phyloP scores from a whole-genome alignment of 2,888 invertebrate species.

The Drosophila mayaguana region DNA sequence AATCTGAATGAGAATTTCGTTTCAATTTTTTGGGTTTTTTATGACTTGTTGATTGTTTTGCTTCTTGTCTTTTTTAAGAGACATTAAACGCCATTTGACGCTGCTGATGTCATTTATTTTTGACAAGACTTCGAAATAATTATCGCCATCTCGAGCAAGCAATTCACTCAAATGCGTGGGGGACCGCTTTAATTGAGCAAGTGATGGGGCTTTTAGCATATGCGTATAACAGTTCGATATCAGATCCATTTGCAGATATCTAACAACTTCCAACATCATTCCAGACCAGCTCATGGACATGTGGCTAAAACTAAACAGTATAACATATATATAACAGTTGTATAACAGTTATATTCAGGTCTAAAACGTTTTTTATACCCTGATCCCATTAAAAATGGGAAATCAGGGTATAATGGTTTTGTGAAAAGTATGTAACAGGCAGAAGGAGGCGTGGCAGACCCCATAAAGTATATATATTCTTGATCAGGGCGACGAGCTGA shows the following conservation, averaged over 20 bases:
- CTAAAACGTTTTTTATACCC: too few relatives aligned
- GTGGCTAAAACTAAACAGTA: too few relatives aligned
- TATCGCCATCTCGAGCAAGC: background rate
- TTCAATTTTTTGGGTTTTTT: conserved; percentile 5
- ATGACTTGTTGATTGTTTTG: conserved; percentile 28
- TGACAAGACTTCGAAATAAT: background rate
- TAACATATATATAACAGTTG: background rate
- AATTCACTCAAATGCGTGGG: too few relatives aligned
- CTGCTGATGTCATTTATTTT: background rate
- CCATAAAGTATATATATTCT: too few relatives aligned
- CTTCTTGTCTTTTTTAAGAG: background rate
- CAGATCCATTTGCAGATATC: background rate
- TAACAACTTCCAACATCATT: too few relatives aligned
- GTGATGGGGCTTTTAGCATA: background rate
- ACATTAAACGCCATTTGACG: background rate
- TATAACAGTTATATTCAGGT: background rate
- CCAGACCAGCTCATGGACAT: too few relatives aligned
- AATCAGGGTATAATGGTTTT: too few relatives aligned
- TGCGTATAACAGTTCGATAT: background rate
- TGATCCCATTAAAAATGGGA: too few relatives aligned
- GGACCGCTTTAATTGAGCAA: background rate
- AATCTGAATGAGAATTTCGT: conserved; percentile 65
- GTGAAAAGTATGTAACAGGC: too few relatives aligned
- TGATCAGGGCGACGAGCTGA: too few relatives aligned
- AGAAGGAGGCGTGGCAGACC: too few relatives aligned